Conservation (phyloP, 92 coral and sea anemone genomes). For the Porites evermanni region DNA sequence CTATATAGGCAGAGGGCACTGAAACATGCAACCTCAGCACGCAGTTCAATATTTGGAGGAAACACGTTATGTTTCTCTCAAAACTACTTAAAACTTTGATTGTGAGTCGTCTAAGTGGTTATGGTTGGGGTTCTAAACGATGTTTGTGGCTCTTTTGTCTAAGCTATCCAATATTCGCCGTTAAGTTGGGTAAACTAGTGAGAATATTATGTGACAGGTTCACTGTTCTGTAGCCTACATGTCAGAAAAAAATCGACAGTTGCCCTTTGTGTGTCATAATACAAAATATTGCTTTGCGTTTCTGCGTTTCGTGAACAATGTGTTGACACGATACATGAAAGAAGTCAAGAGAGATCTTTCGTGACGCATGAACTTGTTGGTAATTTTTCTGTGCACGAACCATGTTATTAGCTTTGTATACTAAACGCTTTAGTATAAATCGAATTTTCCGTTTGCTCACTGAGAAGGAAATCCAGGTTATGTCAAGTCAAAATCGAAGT, state of each 20-base stretch:
- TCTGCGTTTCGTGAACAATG: slow-evolving; percentile 11
- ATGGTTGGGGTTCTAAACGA: slow-evolving; percentile 37
- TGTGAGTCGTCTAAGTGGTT: slow-evolving; percentile 40
- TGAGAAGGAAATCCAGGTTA: background rate
- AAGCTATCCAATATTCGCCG: slow-evolving; percentile 39
- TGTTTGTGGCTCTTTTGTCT: slow-evolving; percentile 49
- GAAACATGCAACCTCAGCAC: slow-evolving; percentile 47
- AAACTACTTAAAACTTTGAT: slow-evolving; percentile 53
- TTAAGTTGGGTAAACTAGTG: slow-evolving; percentile 27
- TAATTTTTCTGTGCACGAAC: slow-evolving; percentile 24
- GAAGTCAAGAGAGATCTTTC: slow-evolving; percentile 1
- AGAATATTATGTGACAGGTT: background rate
- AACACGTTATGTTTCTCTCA: slow-evolving; percentile 32
- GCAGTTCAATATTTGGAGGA: slow-evolving; percentile 49
- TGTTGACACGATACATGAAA: slow-evolving; percentile 4
- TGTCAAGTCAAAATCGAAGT: slow-evolving; percentile 1
- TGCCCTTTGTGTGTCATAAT: slow-evolving; percentile 7
- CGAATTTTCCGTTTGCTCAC: background rate
- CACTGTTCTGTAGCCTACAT: slow-evolving; percentile 7
- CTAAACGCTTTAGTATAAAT: background rate
- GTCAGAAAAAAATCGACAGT: background rate
- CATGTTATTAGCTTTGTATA: slow-evolving; percentile 11
- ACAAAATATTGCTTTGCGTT: slow-evolving; percentile 17
- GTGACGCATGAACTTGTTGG: slow-evolving; percentile 40
- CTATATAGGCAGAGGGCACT: slow-evolving; percentile 30